phyloP scores from a whole-genome alignment of 2,113 vertebrate species.

The Platysternon megacephalum region DNA sequence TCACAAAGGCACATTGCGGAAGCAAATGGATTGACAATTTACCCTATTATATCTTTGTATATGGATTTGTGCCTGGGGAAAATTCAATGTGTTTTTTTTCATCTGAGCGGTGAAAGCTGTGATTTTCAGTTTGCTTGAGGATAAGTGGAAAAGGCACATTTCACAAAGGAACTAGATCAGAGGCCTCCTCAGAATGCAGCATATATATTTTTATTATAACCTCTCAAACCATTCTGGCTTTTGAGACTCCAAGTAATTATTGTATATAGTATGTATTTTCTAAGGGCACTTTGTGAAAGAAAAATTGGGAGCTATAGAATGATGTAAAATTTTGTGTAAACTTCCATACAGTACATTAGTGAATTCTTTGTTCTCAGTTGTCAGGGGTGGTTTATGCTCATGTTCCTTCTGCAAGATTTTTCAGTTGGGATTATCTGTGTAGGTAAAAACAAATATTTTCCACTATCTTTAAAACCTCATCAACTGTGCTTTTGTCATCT shows the following conservation, averaged over 20 bases:
- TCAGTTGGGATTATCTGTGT: neutral
- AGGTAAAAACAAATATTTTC: neutral
- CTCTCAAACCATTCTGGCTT: neutral
- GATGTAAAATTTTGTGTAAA: neutral
- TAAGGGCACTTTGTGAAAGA: neutral
- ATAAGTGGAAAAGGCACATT: neutral
- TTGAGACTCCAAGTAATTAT: neutral
- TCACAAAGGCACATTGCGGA: neutral
- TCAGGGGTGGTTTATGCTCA: neutral
- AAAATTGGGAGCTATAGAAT: neutral
- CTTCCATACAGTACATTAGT: neutral
- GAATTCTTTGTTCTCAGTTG: neutral
- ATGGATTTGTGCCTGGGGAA: slow-evolving; percentile 64
- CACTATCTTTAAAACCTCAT: neutral
- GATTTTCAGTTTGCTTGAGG: slow-evolving; percentile 48
- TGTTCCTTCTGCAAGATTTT: neutral
- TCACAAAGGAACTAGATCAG: neutral
- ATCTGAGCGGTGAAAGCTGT: neutral
- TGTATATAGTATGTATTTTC: neutral
- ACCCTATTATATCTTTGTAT: slow-evolving; percentile 24
- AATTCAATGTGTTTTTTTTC: slow-evolving; percentile 15
- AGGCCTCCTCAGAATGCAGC: neutral
- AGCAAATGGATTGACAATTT: slow-evolving; percentile 41
- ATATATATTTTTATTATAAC: neutral
- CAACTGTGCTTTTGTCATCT: neutral